These are phyloP conservation scores for Gallirallus australis DNA, from an alignment of 2,797 vertebrate species.

Conservation along the genomic window DNA sequence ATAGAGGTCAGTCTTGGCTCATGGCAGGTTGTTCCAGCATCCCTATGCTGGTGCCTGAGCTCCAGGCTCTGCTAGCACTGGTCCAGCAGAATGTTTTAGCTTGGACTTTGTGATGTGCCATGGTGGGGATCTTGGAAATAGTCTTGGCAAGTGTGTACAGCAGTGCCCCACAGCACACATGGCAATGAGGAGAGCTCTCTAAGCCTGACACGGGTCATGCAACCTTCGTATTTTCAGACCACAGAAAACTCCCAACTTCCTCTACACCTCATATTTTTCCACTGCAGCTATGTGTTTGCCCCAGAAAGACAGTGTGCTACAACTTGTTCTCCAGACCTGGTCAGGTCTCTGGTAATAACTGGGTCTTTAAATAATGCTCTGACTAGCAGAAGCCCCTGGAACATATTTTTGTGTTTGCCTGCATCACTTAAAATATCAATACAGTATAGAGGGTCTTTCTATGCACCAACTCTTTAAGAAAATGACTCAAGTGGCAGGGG, in stretches of 20 bases:
- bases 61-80: not conserved
- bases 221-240: not conserved
- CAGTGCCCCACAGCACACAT: not conserved
- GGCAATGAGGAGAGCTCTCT: not conserved
- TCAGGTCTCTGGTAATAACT: not conserved
- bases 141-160: not conserved
- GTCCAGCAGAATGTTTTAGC: not conserved
- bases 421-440: not conserved
- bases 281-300: not conserved
- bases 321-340: not conserved
- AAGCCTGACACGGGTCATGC: not conserved
- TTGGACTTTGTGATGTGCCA: not conserved
- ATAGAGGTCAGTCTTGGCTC: not conserved
- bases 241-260: not conserved
- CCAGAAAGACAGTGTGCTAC: not conserved
- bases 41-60: accelerated
- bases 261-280: not conserved
- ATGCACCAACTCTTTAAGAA: not conserved
- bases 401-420: not conserved
- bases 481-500: not conserved
- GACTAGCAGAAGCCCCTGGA: not conserved
- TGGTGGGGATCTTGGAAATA: not conserved
- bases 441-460: not conserved
- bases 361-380: not conserved
- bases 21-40: not conserved